phyloP scores from a whole-genome alignment of 1,140 invertebrate genomes.

The Drosophila mayri region DNA sequence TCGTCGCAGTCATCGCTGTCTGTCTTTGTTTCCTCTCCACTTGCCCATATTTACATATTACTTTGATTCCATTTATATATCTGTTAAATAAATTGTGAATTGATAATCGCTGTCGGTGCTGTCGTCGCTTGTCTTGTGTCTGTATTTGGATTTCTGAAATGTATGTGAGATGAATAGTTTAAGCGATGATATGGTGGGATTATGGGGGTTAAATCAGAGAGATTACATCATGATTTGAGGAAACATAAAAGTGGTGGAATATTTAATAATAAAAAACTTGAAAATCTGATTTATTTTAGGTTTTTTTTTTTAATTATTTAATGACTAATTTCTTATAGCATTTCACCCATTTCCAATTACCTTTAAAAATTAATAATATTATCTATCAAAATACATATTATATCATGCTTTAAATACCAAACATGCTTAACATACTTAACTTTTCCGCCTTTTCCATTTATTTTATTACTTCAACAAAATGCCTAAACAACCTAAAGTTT shows the following conservation, averaged over 20 bases:
- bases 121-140: conserved; percentile 19
- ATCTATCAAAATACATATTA: too few species aligned
- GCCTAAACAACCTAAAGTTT: neutral
- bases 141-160: conserved; percentile 33
- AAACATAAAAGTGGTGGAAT: neutral
- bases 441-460: neutral
- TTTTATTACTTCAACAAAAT: neutral
- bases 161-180: conserved; percentile 37
- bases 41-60: conserved; percentile 61
- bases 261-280: neutral
- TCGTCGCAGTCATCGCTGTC: neutral
- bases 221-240: conserved; percentile 4
- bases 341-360: too few species aligned
- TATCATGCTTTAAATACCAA: too few species aligned
- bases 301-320: too few species aligned
- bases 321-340: too few species aligned
- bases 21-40: conserved; percentile 32
- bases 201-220: neutral
- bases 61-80: conserved; percentile 71
- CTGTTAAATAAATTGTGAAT: conserved; percentile 45
- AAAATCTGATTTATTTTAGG: neutral
- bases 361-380: too few species aligned
- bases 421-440: neutral
- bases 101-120: conserved; percentile 23
- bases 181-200: conserved; percentile 2